A percentile compares a stretch with the other conserved stretches of the same genome.
phyloP scores from a whole-genome alignment of 2,888 invertebrate genomes.

The Meiosimyza decipiens region DNA sequence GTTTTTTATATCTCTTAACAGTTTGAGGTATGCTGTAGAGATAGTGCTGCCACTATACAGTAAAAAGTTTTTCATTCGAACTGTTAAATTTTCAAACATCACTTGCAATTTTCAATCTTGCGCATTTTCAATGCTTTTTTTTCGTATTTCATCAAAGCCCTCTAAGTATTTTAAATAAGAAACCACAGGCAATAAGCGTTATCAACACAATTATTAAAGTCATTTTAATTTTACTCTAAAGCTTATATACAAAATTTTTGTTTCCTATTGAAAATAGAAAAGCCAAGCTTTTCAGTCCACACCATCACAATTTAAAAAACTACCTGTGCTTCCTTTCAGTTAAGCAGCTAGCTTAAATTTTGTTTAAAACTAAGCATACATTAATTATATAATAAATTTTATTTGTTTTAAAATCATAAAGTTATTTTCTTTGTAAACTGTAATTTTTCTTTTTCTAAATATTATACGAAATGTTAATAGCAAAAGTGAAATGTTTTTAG shows the following conservation, averaged over 20 bases:
- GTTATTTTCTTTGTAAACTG: neutral
- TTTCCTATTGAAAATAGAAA: slow-evolving; percentile 1
- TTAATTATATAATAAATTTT: slow-evolving; percentile 13
- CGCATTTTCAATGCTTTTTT: too few species aligned
- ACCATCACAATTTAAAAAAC: slow-evolving; percentile 4
- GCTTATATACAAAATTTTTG: too few species aligned
- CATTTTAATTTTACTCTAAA: too few species aligned
- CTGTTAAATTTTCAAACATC: too few species aligned
- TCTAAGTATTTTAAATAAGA: too few species aligned
- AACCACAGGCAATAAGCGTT: too few species aligned
- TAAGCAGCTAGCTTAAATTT: slow-evolving; percentile 19
- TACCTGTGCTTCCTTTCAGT: slow-evolving; percentile 23
- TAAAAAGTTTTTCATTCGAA: too few species aligned
- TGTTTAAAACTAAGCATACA: slow-evolving; percentile 8
- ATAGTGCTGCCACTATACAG: too few species aligned
- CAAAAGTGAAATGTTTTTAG: slow-evolving; percentile 24
- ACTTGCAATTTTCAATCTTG: too few species aligned
- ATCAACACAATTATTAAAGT: too few species aligned
- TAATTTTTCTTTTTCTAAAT: slow-evolving; percentile 8
- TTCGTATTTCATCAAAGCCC: too few species aligned
- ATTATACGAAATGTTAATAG: slow-evolving; percentile 29
- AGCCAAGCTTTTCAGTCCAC: slow-evolving; percentile 27
- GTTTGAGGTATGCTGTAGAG: neutral
- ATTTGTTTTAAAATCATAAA: slow-evolving; percentile 24
- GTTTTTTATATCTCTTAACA: neutral